Conservation (phyloP, 2,888 invertebrate genomes). For the Trissoscelio sp. region DNA sequence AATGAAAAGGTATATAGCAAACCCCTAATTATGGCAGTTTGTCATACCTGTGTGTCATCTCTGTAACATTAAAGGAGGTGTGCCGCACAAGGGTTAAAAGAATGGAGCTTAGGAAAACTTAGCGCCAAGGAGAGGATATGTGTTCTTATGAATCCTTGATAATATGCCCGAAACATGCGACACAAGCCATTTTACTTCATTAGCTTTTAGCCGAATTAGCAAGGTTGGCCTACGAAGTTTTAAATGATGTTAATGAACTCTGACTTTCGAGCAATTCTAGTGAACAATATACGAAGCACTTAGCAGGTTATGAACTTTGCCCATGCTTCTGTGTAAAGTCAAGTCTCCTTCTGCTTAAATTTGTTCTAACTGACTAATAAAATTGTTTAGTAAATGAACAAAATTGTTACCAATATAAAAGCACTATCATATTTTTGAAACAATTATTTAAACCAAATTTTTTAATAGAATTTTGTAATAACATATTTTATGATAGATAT, state of each 20-base stretch:
- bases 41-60: not conserved
- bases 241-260: conserved; percentile 58
- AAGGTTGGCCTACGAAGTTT: conserved; percentile 55
- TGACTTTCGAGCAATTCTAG: conserved; percentile 47
- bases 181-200: conserved; percentile 57
- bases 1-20: too few relatives aligned
- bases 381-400: not conserved
- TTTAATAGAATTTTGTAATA: too few relatives aligned
- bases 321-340: conserved; percentile 18
- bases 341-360: not conserved
- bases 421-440: too few relatives aligned
- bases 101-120: conserved; percentile 17
- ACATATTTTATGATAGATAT: too few relatives aligned
- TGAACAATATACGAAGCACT: conserved; percentile 58
- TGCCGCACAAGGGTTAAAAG: not conserved
- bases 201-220: conserved; percentile 69
- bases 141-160: conserved; percentile 43
- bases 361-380: conserved; percentile 12
- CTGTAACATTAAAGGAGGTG: not conserved
- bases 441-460: too few relatives aligned
- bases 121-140: conserved; percentile 20
- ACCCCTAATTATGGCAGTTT: too few relatives aligned
- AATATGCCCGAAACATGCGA: conserved; percentile 44
- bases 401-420: too few relatives aligned
- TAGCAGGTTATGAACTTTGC: conserved; percentile 48